A percentile compares a stretch with the other conserved stretches of the same genome.
These are phyloP conservation scores for Alviniconcha marisindica DNA, from an alignment of 1,140 invertebrate species.

Conservation along the genomic window DNA sequence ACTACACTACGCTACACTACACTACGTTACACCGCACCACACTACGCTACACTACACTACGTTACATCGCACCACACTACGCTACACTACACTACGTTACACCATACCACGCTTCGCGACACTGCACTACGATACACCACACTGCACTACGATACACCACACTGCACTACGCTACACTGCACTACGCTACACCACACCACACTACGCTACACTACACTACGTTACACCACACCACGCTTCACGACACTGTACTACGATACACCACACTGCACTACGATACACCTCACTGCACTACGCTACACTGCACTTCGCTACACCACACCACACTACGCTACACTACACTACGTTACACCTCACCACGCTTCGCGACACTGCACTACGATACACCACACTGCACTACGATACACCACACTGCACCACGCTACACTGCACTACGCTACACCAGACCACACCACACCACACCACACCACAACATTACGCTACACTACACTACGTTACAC, in stretches of 20 bases:
- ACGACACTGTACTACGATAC: neutral
- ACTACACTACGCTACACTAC: no score
- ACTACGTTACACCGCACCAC: neutral
- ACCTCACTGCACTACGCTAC: neutral
- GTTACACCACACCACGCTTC: neutral
- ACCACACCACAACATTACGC: neutral
- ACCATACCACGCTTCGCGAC: no score
- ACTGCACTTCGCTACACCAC: no score
- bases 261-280: neutral
- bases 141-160: neutral
- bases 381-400: neutral
- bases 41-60: constrained; percentile 25
- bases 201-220: neutral
- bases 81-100: neutral
- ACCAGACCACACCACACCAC: neutral
- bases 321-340: neutral
- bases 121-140: neutral
- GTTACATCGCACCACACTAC: constrained; percentile 8
- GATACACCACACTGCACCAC: constrained; percentile 17
- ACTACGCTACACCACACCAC: neutral
- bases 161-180: neutral
- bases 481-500: neutral
- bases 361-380: neutral
- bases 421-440: constrained; percentile 6
- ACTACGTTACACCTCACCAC: neutral